A percentile compares a stretch with the other conserved stretches of the same genome.
Conservation (phyloP, 2,797 vertebrate genomes). For the Mionectes olivaceus region DNA sequence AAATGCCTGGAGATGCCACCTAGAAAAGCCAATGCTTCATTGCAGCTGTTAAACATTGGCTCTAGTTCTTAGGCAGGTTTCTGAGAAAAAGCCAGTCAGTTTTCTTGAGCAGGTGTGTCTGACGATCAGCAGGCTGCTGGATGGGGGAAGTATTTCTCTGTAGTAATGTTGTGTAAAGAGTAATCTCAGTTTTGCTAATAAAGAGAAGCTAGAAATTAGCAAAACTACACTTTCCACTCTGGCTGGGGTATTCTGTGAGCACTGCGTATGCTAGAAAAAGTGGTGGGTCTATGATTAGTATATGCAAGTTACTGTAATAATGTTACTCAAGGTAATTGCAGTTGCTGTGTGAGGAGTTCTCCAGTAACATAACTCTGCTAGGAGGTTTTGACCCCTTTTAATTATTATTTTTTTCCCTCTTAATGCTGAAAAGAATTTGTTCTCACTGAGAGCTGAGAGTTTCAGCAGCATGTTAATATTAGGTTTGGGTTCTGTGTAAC, state of each 20-base stretch:
- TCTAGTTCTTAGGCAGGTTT: not conserved
- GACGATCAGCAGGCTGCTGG: not conserved
- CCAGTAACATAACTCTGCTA: not conserved
- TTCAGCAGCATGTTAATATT: not conserved
- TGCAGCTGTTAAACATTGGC: not conserved
- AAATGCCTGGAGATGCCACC: not conserved
- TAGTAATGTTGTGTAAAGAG: not conserved
- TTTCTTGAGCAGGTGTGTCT: not conserved
- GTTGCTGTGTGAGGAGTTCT: not conserved
- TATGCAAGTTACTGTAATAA: not conserved
- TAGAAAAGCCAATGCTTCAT: not conserved
- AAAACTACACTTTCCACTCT: not conserved
- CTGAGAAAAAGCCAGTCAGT: not conserved
- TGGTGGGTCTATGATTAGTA: not conserved
- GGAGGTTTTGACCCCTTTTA: fast-evolving
- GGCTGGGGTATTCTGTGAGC: not conserved
- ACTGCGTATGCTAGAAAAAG: not conserved
- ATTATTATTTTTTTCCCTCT: not conserved
- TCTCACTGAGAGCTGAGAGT: not conserved
- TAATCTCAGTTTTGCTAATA: not conserved
- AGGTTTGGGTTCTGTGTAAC: not conserved
- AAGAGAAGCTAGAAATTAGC: not conserved
- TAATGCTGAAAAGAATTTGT: not conserved
- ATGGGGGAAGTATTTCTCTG: not conserved
- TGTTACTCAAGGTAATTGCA: not conserved